Percentiles rank a stretch among this genome's conserved stretches.
These are phyloP conservation scores for Vulpes ferrilata DNA, from an alignment of 2,113 vertebrate genomes.

Conservation along the genomic window DNA sequence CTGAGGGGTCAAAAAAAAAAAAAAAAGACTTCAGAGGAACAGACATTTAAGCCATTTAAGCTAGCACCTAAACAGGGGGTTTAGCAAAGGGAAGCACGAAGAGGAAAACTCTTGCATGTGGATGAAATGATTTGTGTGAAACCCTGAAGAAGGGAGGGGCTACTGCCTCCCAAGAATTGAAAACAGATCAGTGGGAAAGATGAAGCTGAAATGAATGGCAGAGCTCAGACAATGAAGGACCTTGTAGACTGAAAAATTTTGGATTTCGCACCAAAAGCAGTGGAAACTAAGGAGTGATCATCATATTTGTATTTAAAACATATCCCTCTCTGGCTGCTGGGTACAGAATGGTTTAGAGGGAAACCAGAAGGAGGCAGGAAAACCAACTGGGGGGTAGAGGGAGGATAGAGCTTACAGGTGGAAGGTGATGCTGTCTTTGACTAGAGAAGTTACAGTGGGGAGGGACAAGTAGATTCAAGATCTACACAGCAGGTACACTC, in stretches of 20 bases:
- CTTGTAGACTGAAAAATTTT: neutral
- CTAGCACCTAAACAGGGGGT: neutral
- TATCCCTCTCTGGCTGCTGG: neutral
- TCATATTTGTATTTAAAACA: neutral
- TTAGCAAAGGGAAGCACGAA: neutral
- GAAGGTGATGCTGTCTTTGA: neutral
- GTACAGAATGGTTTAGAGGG: neutral
- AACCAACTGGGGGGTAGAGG: neutral
- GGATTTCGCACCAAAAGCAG: neutral
- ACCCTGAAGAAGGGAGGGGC: neutral
- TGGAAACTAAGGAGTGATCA: neutral
- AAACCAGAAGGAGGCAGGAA: neutral
- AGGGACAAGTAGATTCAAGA: neutral
- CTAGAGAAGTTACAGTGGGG: neutral
- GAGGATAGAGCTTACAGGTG: neutral
- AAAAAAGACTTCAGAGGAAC: neutral
- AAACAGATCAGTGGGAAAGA: neutral
- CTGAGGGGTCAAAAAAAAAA: constrained; percentile 8
- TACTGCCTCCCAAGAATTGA: neutral
- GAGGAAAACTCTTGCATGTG: neutral
- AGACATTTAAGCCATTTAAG: neutral
- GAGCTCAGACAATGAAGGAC: neutral
- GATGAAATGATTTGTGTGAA: neutral
- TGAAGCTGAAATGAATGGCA: neutral
- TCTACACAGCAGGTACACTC: neutral